Percentiles rank a stretch among this genome's conserved stretches.
Conservation (phyloP, 2,797 vertebrate species). For the Cyclura pinguis region DNA sequence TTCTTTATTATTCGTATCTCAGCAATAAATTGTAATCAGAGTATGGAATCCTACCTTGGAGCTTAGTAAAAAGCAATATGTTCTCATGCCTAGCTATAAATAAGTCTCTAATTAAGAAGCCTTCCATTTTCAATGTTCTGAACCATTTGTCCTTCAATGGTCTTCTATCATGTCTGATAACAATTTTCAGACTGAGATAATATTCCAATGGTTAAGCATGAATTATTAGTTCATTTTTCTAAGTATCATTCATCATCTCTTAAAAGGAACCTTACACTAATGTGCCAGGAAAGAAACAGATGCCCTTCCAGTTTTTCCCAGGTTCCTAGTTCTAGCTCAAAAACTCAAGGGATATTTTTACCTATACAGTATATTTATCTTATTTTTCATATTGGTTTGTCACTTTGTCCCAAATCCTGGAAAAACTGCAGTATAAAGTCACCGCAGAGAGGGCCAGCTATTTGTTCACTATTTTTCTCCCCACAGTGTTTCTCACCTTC, state of each 20-base stretch:
- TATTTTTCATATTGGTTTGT: not conserved
- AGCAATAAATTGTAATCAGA: slow-evolving; percentile 36
- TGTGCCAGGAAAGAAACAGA: not conserved
- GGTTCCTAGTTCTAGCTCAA: not conserved
- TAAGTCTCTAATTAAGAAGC: slow-evolving; percentile 47
- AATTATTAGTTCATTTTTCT: slow-evolving; percentile 13
- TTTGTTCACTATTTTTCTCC: not conserved
- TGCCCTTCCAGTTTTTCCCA: not conserved
- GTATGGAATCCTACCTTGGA: slow-evolving; percentile 12
- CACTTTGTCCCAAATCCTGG: not conserved
- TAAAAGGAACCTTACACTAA: not conserved
- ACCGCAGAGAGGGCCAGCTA: not conserved
- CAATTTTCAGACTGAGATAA: slow-evolving; percentile 46
- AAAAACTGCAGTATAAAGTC: not conserved
- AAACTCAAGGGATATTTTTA: not conserved
- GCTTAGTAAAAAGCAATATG: slow-evolving; percentile 11
- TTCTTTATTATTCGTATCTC: slow-evolving; percentile 52
- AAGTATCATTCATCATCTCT: not conserved
- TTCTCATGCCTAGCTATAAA: slow-evolving; percentile 32
- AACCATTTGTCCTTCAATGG: slow-evolving; percentile 63
- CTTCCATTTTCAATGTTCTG: slow-evolving; percentile 40
- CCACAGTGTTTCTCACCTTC: not conserved
- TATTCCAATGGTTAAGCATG: not conserved
- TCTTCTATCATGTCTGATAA: slow-evolving; percentile 59
- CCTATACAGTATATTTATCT: not conserved